Percentiles rank a stretch among this genome's conserved stretches.
Conservation (phyloP, 2,797 vertebrate genomes). For the Centroberyx gerrardi region DNA sequence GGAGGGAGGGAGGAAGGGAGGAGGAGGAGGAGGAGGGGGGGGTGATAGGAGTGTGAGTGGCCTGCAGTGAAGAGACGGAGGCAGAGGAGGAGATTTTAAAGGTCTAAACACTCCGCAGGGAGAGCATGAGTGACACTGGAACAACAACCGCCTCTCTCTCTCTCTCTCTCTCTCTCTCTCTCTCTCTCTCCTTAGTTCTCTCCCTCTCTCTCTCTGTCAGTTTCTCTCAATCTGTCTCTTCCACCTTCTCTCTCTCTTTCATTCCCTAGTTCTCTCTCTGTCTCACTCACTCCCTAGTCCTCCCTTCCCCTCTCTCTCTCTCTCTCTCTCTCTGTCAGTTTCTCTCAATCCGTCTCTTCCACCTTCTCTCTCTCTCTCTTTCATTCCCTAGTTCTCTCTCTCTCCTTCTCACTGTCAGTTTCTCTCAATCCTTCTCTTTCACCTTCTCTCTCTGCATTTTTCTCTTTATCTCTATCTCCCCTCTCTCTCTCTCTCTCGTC, state of each 20-base stretch:
- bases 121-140: constrained; percentile 64
- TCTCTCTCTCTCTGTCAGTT: not conserved
- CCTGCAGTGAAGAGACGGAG: constrained; percentile 42
- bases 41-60: constrained; percentile 46
- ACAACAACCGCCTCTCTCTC: constrained; percentile 43
- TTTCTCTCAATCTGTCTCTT: not conserved
- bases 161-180: constrained; percentile 19
- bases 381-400: not conserved
- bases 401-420: not conserved
- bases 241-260: constrained; percentile 1
- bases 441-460: not conserved
- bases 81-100: constrained; percentile 67
- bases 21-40: not conserved
- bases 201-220: not conserved
- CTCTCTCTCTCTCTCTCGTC: constrained; percentile 11
- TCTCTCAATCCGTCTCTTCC: no score
- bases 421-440: no score
- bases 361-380: not conserved
- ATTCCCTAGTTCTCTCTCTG: not conserved
- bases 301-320: not conserved
- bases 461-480: no score
- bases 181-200: not conserved
- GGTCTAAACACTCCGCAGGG: constrained; percentile 74
- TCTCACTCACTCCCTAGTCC: not conserved
- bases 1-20: not conserved